Conservation (phyloP, 2,888 invertebrate species). For the Orthosia incerta region DNA sequence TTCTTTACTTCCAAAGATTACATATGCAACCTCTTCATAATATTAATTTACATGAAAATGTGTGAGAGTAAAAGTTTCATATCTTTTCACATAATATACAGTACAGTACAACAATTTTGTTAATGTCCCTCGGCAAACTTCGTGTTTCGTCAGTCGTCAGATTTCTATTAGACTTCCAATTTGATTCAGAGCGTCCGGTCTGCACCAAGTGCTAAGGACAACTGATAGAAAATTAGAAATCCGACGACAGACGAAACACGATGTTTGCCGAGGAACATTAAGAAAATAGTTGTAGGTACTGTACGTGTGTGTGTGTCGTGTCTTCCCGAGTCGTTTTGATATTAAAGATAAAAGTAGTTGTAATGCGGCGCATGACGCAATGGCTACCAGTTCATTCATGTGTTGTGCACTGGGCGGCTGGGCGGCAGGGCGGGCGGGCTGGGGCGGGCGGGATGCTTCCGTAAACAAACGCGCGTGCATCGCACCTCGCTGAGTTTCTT, state of each 20-base stretch:
- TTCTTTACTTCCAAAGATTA: neutral
- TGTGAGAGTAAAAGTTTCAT: neutral
- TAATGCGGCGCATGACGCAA: conserved; percentile 63
- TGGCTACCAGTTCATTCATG: conserved; percentile 73
- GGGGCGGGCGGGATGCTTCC: conserved; percentile 58
- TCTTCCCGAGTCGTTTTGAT: conserved; percentile 28
- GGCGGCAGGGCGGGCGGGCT: conserved; percentile 65
- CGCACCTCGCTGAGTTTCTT: conserved; percentile 14
- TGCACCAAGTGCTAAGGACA: too few relatives aligned
- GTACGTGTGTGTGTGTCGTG: too few relatives aligned
- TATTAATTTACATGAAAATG: neutral
- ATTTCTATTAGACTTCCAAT: too few relatives aligned
- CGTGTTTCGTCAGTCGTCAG: too few relatives aligned
- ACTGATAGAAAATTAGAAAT: too few relatives aligned
- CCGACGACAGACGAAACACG: too few relatives aligned
- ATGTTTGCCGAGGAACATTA: too few relatives aligned
- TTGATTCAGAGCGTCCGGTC: too few relatives aligned
- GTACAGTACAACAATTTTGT: too few relatives aligned
- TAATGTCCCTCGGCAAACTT: too few relatives aligned
- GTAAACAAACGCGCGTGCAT: conserved; percentile 68
- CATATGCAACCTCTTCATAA: neutral
- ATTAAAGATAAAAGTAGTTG: conserved; percentile 45
- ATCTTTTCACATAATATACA: neutral
- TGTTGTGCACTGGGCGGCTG: conserved; percentile 56
- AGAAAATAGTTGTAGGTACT: too few relatives aligned